Evolutionary conservation across 2,888 invertebrate species (phyloP).

Genomic region (Ormyrus thymus): DNA sequence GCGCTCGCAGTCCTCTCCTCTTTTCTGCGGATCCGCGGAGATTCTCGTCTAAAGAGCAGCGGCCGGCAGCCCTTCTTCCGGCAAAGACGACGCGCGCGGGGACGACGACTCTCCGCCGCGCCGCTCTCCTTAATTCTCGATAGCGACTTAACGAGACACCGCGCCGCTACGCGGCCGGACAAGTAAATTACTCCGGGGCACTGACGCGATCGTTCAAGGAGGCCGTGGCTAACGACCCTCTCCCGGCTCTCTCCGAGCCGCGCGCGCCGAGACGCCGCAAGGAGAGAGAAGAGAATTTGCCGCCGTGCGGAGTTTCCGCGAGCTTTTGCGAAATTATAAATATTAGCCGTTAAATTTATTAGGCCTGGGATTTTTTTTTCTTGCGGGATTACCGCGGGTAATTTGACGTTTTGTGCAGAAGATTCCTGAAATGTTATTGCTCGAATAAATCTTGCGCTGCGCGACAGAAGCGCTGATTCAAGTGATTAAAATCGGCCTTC

Average conservation of each 20-base stretch:
- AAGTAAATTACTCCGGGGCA: constrained; percentile 70
- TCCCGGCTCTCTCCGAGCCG: neutral
- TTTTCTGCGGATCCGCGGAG: constrained; percentile 16
- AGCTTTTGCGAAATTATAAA: constrained; percentile 26
- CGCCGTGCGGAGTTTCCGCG: constrained; percentile 5
- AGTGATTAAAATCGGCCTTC: too few species aligned
- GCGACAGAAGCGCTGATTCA: too few species aligned
- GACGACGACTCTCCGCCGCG: too few species aligned
- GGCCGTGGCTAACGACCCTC: constrained; percentile 59
- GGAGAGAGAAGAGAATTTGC: neutral
- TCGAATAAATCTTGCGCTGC: too few species aligned
- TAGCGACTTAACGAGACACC: constrained; percentile 72
- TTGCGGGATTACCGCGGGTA: neutral
- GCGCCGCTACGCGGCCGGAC: constrained; percentile 67
- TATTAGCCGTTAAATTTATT: neutral
- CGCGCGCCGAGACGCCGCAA: neutral
- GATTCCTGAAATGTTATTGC: too few species aligned
- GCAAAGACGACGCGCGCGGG: constrained; percentile 9
- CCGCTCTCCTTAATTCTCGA: constrained; percentile 69
- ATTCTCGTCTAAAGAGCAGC: constrained; percentile 10
- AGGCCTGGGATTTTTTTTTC: neutral
- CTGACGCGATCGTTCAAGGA: constrained; percentile 63
- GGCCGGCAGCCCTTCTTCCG: constrained; percentile 28
- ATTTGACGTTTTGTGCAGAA: neutral
- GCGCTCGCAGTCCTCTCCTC: neutral